phyloP scores from a whole-genome alignment of 2,113 vertebrate species.

The Oophaga pumilio region DNA sequence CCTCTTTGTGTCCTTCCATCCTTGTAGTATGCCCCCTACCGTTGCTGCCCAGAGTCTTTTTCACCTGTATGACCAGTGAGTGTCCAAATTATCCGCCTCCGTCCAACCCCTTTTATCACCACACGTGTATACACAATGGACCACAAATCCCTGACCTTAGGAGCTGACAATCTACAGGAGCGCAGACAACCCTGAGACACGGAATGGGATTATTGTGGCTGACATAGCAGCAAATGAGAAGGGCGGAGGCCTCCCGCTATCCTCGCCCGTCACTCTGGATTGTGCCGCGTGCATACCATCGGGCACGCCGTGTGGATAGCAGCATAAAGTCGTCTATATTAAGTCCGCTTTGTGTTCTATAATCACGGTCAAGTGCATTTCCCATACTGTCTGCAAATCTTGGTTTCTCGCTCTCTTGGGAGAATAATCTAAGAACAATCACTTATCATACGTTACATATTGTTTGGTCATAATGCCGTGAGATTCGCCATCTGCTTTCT shows the following conservation, averaged over 20 bases:
- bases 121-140: too few species aligned
- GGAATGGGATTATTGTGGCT: too few species aligned
- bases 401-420: constrained; percentile 8
- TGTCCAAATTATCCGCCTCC: too few species aligned
- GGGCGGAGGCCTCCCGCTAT: neutral
- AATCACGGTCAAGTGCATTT: neutral
- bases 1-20: too few species aligned
- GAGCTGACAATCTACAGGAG: neutral
- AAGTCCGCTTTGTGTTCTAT: neutral
- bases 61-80: too few species aligned
- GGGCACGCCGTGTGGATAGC: neutral
- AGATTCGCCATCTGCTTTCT: constrained; percentile 43
- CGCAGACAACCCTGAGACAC: too few species aligned
- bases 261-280: neutral
- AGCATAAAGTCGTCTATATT: neutral
- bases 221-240: too few species aligned
- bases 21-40: too few species aligned
- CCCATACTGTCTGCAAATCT: neutral
- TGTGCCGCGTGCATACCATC: neutral
- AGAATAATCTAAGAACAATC: constrained; percentile 28
- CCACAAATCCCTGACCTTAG: neutral
- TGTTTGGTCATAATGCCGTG: constrained; percentile 38
- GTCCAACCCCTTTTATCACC: too few species aligned
- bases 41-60: too few species aligned
- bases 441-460: constrained; percentile 39